These are phyloP conservation scores for Euwallacea similis DNA, from an alignment of 1,140 invertebrate genomes.

Conservation along the genomic window DNA sequence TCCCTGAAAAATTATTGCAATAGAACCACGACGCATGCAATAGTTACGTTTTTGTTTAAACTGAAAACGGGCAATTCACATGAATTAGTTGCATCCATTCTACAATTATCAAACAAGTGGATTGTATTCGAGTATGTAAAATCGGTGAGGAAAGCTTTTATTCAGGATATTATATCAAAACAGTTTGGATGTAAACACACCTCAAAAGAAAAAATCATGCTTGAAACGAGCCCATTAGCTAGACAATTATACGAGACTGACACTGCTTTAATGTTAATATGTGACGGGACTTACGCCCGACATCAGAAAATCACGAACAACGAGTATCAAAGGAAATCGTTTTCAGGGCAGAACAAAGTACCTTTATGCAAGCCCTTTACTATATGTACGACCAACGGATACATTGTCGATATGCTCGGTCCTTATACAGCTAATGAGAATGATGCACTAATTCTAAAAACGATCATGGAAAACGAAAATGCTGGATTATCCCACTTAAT, in stretches of 20 bases:
- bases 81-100: too few species aligned
- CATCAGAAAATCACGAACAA: not conserved
- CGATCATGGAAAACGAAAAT: not conserved
- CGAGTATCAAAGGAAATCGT: too few species aligned
- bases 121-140: not conserved
- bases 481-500: not conserved
- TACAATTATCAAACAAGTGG: not conserved
- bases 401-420: too few species aligned
- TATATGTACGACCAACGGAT: not conserved
- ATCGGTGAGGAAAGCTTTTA: not conserved
- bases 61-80: too few species aligned
- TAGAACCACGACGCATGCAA: not conserved
- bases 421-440: too few species aligned
- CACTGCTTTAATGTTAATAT: not conserved
- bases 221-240: too few species aligned
- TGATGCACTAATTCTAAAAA: too few species aligned
- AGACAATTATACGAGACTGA: not conserved
- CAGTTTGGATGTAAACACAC: too few species aligned
- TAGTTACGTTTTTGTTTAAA: not conserved
- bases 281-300: conserved; percentile 2
- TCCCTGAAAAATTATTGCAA: not conserved
- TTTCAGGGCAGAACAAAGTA: too few species aligned
- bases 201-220: too few species aligned
- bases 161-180: not conserved
- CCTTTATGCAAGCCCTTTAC: not conserved